Base-by-base conservation (phyloP, 2,888 invertebrate genomes). In the Agriopis leucophaearia region DNA sequence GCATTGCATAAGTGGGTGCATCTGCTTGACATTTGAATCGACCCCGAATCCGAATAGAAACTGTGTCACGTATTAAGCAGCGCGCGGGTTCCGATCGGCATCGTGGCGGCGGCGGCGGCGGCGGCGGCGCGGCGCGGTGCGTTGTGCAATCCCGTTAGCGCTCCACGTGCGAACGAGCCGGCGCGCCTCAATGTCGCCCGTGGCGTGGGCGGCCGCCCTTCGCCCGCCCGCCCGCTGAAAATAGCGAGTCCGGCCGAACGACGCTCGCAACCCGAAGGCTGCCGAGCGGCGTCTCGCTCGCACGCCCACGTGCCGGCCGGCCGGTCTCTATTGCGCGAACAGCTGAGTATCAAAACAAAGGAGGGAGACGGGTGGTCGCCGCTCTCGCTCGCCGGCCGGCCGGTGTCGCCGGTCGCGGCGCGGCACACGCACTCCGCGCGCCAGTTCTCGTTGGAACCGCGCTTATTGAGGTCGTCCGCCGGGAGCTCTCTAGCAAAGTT, bases 291-390 rank as follows among this genome's bases (percentile, higher is more conserved):
- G 44, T 78, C 83, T 71, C 85, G 74, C 87, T 87, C 84, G 83
- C 86, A 40, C 80, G 51, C 86, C 83, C 84, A 47, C 86, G 84
- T 83, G 55, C 82, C 82, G 81, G 79, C 73, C 74, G 67, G 69
- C 73, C 55, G 75, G 70, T 87, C 89, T 86, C 89, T 74, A 84
- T 89, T 87, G 69, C 82, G 73, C 87, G 82, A 93, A 92, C 93
- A 94, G 94, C 94, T 94, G 94, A 94, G 93, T 92, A 94, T 92
- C 94, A 94, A 93, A 94, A 94, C 94, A 94, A 94, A 93, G 87
- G 88, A 91, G 89, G 82, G 94, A 92, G 92, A 93, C 94, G 89
- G 91, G 86, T 85, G 85, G 90, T 92, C 89, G 88, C 87, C 89
- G 89, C 89, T 89, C 91, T 89, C 87, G 85, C 91, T 93, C 91